Conservation (phyloP, 1,140 invertebrate genomes). For the Drosophila elegans region DNA sequence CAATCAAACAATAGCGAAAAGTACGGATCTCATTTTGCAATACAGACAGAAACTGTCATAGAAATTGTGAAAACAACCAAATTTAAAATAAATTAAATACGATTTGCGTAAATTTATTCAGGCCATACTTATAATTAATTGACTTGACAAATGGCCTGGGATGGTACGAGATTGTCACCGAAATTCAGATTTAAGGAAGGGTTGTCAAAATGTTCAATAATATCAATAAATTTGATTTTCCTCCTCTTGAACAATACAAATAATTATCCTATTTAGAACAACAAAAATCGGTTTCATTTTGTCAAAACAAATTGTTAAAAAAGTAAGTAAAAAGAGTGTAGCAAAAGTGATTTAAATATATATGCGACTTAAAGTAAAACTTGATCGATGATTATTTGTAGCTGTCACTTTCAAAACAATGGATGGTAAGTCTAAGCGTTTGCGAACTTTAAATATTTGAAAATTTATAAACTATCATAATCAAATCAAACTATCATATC, state of each 20-base stretch:
- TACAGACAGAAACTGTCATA: not conserved
- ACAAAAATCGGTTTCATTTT: no score
- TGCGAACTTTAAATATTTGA: no score
- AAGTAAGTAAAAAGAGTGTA: no score
- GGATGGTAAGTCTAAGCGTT: no score
- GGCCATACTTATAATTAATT: slow-evolving; percentile 44
- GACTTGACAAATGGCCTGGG: slow-evolving; percentile 36
- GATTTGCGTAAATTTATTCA: slow-evolving; percentile 37
- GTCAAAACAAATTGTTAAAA: no score
- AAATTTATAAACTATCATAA: no score
- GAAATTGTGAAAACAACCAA: slow-evolving; percentile 9
- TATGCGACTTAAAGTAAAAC: no score
- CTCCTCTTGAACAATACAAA: not conserved
- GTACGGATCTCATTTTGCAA: slow-evolving; percentile 21
- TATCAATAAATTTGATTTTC: not conserved
- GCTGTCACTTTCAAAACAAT: no score
- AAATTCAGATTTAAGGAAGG: slow-evolving; percentile 5
- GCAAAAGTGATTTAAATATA: no score
- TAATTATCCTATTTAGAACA: no score
- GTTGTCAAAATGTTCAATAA: slow-evolving; percentile 7
- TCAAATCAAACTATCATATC: no score
- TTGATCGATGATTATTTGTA: no score
- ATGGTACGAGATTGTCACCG: slow-evolving; percentile 12
- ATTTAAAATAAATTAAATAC: slow-evolving; percentile 38
- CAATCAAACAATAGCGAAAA: slow-evolving; percentile 35